Percentiles rank a stretch among this genome's conserved stretches.
Evolutionary conservation across 2,888 invertebrate genomes (phyloP).

Genomic region (Argyresthia goedartella): DNA sequence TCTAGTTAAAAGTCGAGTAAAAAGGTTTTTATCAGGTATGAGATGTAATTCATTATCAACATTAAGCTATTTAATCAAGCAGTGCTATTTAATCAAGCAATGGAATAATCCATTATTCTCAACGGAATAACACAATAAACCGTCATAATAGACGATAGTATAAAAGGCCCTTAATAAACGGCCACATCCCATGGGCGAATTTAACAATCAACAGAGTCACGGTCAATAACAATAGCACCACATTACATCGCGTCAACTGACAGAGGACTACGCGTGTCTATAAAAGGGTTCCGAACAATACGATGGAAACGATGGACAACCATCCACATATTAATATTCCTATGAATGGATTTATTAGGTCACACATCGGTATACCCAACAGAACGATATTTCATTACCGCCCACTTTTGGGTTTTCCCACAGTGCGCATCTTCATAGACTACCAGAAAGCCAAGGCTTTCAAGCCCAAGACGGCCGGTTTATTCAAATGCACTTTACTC

Average conservation of each 20-base stretch:
- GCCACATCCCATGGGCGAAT: conserved; percentile 22
- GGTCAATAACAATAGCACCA: conserved; percentile 10
- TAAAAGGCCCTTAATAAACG: not conserved
- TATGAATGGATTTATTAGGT: not conserved
- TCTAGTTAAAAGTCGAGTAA: too few species aligned
- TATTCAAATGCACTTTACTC: not conserved
- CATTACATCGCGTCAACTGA: conserved; percentile 17
- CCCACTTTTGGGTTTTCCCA: too few species aligned
- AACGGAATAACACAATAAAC: too few species aligned
- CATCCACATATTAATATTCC: not conserved
- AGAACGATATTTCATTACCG: too few species aligned
- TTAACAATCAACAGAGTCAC: conserved; percentile 4
- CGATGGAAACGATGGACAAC: not conserved
- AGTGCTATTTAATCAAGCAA: too few species aligned
- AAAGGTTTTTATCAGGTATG: too few species aligned
- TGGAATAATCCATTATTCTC: too few species aligned
- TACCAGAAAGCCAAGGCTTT: not conserved
- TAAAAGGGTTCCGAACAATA: conserved; percentile 4
- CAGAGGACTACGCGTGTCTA: conserved; percentile 20
- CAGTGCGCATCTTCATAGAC: too few species aligned
- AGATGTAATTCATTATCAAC: too few species aligned
- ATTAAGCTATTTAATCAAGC: too few species aligned
- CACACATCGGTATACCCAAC: not conserved
- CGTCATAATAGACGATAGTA: too few species aligned
- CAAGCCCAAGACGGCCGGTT: not conserved